Conservation (phyloP, 2,113 vertebrate genomes). For the Mohoua ochrocephala region DNA sequence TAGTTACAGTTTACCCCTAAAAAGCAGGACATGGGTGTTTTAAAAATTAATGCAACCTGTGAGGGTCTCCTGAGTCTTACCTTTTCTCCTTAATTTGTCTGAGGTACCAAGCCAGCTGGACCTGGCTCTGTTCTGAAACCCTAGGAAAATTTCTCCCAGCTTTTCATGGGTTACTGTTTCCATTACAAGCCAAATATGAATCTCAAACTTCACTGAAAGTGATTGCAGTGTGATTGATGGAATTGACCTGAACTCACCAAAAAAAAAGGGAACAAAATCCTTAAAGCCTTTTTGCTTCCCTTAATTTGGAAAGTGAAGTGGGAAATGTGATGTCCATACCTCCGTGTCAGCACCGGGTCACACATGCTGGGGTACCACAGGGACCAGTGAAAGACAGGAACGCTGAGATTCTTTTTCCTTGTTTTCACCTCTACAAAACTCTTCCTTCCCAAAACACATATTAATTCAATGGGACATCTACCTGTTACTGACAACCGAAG, state of each 20-base stretch:
- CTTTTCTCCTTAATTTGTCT: background rate
- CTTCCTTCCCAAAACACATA: background rate
- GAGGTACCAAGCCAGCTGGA: background rate
- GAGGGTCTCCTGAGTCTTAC: background rate
- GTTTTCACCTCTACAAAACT: background rate
- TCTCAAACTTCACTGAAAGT: background rate
- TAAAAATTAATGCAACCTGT: slow-evolving; percentile 22
- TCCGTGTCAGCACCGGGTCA: background rate
- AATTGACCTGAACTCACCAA: background rate
- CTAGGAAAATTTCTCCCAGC: background rate
- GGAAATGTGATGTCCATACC: background rate
- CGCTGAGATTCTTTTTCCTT: background rate
- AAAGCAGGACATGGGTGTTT: background rate
- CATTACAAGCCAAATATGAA: background rate
- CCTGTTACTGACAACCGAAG: background rate
- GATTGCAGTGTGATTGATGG: background rate
- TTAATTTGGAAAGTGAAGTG: background rate
- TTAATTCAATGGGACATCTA: background rate
- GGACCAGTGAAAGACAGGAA: background rate
- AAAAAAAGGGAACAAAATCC: background rate
- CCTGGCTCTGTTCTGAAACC: background rate
- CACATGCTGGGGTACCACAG: background rate
- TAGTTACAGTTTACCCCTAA: background rate
- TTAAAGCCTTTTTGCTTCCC: background rate
- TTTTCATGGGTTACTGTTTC: background rate